These are phyloP conservation scores for Zaprionus nigranus DNA, from an alignment of 1,140 invertebrate genomes.

Conservation along the genomic window DNA sequence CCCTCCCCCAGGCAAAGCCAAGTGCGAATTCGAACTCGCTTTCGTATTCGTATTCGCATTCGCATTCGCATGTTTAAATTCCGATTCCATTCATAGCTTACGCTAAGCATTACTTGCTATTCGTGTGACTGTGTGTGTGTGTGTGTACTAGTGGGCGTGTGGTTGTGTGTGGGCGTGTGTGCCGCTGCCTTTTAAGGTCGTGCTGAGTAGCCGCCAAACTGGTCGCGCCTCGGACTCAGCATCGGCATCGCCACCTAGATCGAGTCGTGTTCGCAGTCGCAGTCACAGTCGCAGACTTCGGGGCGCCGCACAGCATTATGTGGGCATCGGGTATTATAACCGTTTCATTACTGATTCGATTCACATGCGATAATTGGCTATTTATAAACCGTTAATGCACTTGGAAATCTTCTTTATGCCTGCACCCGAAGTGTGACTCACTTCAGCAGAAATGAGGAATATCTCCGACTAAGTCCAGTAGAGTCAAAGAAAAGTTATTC, in stretches of 20 bases:
- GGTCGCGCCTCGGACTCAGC: neutral
- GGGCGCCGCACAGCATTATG: conserved; percentile 12
- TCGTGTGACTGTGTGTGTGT: neutral
- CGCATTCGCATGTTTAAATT: conserved; percentile 39
- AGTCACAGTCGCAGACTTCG: conserved; percentile 5
- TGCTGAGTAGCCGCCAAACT: conserved; percentile 18
- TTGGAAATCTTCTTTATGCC: neutral
- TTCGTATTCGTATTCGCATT: conserved; percentile 27
- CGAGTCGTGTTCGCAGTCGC: neutral
- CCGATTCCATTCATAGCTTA: conserved; percentile 41
- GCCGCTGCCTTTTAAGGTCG: conserved; percentile 42
- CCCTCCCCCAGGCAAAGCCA: neutral
- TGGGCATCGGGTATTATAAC: neutral
- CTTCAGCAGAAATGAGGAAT: too few relatives aligned
- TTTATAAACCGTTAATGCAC: neutral
- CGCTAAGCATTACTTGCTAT: conserved; percentile 11
- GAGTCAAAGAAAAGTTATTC: neutral
- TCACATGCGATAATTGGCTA: neutral
- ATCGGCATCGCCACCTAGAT: neutral
- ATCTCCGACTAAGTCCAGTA: too few relatives aligned
- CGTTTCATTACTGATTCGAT: conserved; percentile 3
- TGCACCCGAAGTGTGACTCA: neutral
- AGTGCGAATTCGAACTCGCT: conserved; percentile 3
- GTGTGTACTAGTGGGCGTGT: neutral
- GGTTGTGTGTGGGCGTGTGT: conserved; percentile 13